A percentile compares a stretch with the other conserved stretches of the same genome.
Evolutionary conservation across 2,888 invertebrate genomes (phyloP).

Genomic region (Tachina grossa): DNA sequence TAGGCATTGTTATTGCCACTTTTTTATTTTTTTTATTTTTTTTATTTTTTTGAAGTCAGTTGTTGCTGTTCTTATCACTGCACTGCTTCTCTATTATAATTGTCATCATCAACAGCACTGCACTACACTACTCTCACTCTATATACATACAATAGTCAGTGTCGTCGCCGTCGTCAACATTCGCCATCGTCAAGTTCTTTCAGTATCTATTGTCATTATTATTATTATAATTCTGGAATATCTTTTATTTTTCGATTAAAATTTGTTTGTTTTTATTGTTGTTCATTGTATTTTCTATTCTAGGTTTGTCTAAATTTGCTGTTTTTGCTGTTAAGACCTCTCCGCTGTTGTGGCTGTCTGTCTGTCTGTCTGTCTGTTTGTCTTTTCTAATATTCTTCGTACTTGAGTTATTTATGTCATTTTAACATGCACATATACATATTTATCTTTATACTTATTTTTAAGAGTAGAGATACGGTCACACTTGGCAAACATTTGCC

Average conservation of each 20-base stretch:
- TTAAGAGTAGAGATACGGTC: not conserved
- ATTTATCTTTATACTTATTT: not conserved
- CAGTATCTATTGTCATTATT: conserved; percentile 40
- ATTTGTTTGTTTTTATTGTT: conserved; percentile 1
- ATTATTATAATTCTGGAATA: conserved; percentile 48
- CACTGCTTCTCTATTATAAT: conserved; percentile 22
- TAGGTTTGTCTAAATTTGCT: conserved; percentile 1
- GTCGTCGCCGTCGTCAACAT: conserved; percentile 22
- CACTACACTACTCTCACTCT: not conserved
- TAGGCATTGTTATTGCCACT: conserved; percentile 42
- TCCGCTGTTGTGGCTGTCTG: not conserved
- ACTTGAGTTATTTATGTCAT: conserved; percentile 49
- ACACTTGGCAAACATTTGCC: too few species aligned
- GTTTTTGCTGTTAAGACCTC: not conserved
- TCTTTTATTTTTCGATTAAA: conserved; percentile 45
- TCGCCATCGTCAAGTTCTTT: conserved; percentile 30
- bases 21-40: too few species aligned
- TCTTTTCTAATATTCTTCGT: conserved; percentile 32
- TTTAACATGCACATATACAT: not conserved
- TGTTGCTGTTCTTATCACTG: conserved; percentile 16
- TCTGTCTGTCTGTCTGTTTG: not conserved
- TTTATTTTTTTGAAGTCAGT: not conserved
- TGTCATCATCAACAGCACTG: conserved; percentile 15
- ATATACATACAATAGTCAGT: conserved; percentile 10
- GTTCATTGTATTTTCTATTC: not conserved